A percentile compares a stretch with the other conserved stretches of the same genome.
phyloP scores from a whole-genome alignment of 2,888 invertebrate species.

The Ormyrus nitidulus region DNA sequence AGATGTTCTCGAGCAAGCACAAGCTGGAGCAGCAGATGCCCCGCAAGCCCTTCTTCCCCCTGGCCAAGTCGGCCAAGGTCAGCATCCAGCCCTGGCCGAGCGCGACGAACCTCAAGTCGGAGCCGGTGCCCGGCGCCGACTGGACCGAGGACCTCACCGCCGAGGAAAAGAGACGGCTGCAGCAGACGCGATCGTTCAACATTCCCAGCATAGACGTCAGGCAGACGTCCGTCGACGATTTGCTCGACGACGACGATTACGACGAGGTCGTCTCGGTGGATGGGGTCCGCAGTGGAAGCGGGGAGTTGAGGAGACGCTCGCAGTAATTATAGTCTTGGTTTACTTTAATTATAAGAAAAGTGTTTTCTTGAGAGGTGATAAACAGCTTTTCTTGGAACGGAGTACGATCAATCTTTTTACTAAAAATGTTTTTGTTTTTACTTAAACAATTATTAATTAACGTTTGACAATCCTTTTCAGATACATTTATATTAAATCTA shows the following conservation, averaged over 20 bases:
- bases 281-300: neutral
- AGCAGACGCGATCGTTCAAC: constrained; percentile 56
- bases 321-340: constrained; percentile 21
- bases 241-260: constrained; percentile 28
- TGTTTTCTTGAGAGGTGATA: too few relatives aligned
- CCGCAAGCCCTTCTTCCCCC: constrained; percentile 66
- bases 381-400: too few relatives aligned
- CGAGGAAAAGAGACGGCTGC: constrained; percentile 25
- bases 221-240: constrained; percentile 44
- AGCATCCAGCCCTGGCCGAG: constrained; percentile 70
- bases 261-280: constrained; percentile 13
- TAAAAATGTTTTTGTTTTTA: too few relatives aligned
- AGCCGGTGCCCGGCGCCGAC: constrained; percentile 38
- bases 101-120: constrained; percentile 66
- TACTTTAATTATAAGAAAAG: neutral
- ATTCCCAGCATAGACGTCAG: constrained; percentile 53
- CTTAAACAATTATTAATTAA: too few relatives aligned
- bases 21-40: constrained; percentile 60
- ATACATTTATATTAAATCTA: too few relatives aligned
- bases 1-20: constrained; percentile 61
- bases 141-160: constrained; percentile 14
- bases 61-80: constrained; percentile 61
- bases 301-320: constrained; percentile 16
- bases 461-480: too few relatives aligned
- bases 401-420: too few relatives aligned